A percentile compares a stretch with the other conserved stretches of the same genome.
phyloP scores from a whole-genome alignment of 2,888 invertebrate species.

The Apeira syringaria region DNA sequence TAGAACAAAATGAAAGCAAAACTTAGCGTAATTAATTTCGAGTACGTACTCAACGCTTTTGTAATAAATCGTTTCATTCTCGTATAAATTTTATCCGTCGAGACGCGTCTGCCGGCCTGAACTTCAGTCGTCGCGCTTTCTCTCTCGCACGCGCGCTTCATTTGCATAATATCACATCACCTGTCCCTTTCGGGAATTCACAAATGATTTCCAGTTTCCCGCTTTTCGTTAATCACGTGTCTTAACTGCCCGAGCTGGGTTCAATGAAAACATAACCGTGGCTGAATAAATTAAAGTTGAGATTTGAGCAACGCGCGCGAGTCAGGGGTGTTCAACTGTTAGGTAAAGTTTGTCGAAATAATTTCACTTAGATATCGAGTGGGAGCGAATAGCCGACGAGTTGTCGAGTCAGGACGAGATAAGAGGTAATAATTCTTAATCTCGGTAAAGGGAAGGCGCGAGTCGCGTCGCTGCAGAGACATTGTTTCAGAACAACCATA shows the following conservation, averaged over 20 bases:
- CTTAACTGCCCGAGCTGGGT: conserved; percentile 45
- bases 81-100: conserved; percentile 72
- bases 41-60: conserved; percentile 81
- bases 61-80: conserved; percentile 83
- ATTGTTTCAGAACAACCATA: conserved; percentile 61
- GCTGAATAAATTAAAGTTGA: conserved; percentile 38
- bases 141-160: conserved; percentile 50
- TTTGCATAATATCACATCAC: conserved; percentile 76
- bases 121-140: conserved; percentile 58
- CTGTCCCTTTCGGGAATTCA: conserved; percentile 75
- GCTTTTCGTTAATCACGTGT: conserved; percentile 77
- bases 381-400: conserved; percentile 66
- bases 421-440: conserved; percentile 77
- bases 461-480: conserved; percentile 34
- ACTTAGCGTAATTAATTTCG: conserved; percentile 78
- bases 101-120: conserved; percentile 48
- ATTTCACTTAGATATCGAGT: conserved; percentile 72
- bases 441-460: conserved; percentile 50
- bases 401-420: conserved; percentile 70
- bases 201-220: conserved; percentile 81
- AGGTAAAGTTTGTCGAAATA: conserved; percentile 76
- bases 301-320: conserved; percentile 33
- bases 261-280: conserved; percentile 43
- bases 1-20: conserved; percentile 70
- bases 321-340: conserved; percentile 58